Evolutionary conservation across 2,888 invertebrate species (phyloP).

Genomic region (Drosophila gaucha): DNA sequence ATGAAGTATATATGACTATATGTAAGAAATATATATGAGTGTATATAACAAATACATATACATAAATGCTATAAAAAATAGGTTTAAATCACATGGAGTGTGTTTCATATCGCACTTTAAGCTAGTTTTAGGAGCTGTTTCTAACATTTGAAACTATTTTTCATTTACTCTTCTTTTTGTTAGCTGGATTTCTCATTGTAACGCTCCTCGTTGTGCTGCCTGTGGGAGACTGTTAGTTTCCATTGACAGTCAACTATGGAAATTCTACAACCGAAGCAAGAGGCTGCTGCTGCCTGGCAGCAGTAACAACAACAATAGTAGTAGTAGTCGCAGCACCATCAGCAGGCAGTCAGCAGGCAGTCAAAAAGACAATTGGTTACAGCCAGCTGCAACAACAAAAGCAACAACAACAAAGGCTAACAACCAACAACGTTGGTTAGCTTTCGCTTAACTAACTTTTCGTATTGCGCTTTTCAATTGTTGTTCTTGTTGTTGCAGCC

Average conservation of each 20-base stretch:
- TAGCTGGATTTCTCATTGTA: slow-evolving; percentile 26
- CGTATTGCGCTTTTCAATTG: slow-evolving; percentile 62
- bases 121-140: slow-evolving; percentile 5
- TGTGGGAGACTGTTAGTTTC: slow-evolving; percentile 9
- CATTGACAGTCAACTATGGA: slow-evolving; percentile 24
- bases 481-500: slow-evolving; percentile 43
- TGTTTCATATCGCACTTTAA: not conserved
- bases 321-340: slow-evolving; percentile 17
- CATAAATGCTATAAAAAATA: not conserved
- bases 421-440: slow-evolving; percentile 52
- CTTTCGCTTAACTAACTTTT: slow-evolving; percentile 74
- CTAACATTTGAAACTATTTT: not conserved
- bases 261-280: slow-evolving; percentile 42
- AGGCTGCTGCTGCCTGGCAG: slow-evolving; percentile 36
- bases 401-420: slow-evolving; percentile 53
- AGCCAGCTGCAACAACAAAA: slow-evolving; percentile 19
- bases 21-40: too few species aligned
- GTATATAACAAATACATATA: too few species aligned
- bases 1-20: too few species aligned
- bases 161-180: slow-evolving; percentile 3
- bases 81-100: not conserved
- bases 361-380: slow-evolving; percentile 17
- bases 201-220: slow-evolving; percentile 9
- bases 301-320: slow-evolving; percentile 27
- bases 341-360: slow-evolving; percentile 9